Evolutionary conservation across 2,113 vertebrate genomes (phyloP).

Genomic region (Osmerus mordax): DNA sequence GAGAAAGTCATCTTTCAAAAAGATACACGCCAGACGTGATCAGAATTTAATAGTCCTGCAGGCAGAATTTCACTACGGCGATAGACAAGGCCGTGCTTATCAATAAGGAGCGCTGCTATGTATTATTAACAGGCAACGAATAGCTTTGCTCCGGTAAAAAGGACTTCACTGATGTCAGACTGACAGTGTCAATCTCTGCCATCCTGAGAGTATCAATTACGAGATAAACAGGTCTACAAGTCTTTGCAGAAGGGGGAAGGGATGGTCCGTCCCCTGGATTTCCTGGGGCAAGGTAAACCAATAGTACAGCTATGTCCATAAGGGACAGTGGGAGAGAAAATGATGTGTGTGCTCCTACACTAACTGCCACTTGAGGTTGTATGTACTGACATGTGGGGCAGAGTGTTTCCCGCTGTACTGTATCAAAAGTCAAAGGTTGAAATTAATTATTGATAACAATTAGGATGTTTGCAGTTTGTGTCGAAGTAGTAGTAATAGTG

Average conservation of each 20-base stretch:
- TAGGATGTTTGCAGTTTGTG: neutral
- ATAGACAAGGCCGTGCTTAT: conserved; percentile 57
- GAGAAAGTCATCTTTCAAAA: conserved; percentile 51
- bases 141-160: conserved; percentile 64
- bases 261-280: conserved; percentile 72
- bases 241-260: conserved; percentile 65
- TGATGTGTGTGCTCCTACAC: conserved; percentile 49
- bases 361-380: too few relatives aligned
- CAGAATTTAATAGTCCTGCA: conserved; percentile 39
- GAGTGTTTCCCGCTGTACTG: conserved; percentile 31
- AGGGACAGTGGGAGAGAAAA: conserved; percentile 66
- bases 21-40: conserved; percentile 37
- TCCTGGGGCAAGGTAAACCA: conserved; percentile 79
- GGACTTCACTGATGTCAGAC: conserved; percentile 66
- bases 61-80: conserved; percentile 44
- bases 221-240: conserved; percentile 78
- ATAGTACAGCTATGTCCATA: conserved; percentile 62
- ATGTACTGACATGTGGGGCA: conserved; percentile 39
- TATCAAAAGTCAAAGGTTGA: conserved; percentile 22
- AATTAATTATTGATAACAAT: neutral
- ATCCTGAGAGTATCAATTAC: conserved; percentile 85
- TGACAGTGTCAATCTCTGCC: conserved; percentile 69
- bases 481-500: neutral
- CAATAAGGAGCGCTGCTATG: conserved; percentile 62
- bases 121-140: conserved; percentile 70